A percentile compares a stretch with the other conserved stretches of the same genome.
These are phyloP conservation scores for Mustelus asterias DNA, from an alignment of 2,113 vertebrate genomes.

Conservation along the genomic window DNA sequence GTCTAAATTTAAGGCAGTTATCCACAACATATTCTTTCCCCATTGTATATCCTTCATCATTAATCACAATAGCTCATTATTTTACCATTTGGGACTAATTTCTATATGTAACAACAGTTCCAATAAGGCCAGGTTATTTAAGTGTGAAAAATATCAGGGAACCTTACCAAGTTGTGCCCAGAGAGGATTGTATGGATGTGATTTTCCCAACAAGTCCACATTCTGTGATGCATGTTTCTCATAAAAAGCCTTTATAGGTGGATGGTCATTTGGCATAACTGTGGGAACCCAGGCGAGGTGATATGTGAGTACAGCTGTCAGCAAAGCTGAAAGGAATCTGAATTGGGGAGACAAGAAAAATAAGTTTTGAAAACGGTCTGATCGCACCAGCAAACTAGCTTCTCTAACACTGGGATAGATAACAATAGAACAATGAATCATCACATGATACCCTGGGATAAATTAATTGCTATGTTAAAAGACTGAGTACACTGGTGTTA, in stretches of 20 bases:
- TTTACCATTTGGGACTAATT: neutral
- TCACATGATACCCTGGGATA: neutral
- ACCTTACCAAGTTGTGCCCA: conserved; percentile 77
- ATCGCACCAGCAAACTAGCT: neutral
- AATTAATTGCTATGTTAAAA: neutral
- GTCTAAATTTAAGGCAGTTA: neutral
- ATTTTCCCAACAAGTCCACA: conserved; percentile 71
- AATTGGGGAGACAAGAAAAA: neutral
- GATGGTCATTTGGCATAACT: conserved; percentile 76
- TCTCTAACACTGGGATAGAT: neutral
- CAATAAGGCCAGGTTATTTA: neutral
- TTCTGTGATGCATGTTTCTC: conserved; percentile 73
- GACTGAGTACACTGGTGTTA: neutral
- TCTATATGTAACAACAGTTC: neutral
- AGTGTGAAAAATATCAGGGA: neutral
- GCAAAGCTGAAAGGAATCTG: conserved; percentile 74
- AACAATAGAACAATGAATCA: neutral
- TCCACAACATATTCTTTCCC: neutral
- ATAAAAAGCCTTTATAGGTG: conserved; percentile 63
- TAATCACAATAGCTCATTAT: neutral
- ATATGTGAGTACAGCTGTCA: conserved; percentile 76
- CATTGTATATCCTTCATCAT: neutral
- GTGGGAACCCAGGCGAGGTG: conserved; percentile 83
- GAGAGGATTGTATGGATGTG: conserved; percentile 78
- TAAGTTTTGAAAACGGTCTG: neutral